Evolutionary conservation across 2,888 invertebrate genomes (phyloP).

Genomic region (Unio delphinus): DNA sequence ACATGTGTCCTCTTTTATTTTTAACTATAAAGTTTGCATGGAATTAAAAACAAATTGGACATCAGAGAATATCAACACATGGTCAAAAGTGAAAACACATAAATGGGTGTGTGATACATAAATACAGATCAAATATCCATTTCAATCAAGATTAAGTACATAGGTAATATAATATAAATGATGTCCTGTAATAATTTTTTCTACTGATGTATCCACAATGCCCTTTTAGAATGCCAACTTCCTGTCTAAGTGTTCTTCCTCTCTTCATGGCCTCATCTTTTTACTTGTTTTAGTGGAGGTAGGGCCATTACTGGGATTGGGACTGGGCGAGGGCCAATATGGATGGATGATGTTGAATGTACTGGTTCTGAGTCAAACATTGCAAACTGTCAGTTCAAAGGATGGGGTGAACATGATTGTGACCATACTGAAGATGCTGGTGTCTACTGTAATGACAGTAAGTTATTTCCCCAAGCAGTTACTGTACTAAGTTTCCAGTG

Average conservation of each 20-base stretch:
- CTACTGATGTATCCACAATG: too few relatives aligned
- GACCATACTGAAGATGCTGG: conserved; percentile 52
- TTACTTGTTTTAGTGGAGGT: conserved; percentile 28
- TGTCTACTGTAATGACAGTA: conserved; percentile 43
- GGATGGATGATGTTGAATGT: conserved; percentile 51
- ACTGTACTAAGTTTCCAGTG: background rate
- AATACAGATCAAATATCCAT: too few relatives aligned
- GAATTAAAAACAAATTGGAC: too few relatives aligned
- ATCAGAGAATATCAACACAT: too few relatives aligned
- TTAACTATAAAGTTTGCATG: too few relatives aligned
- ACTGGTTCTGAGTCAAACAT: conserved; percentile 41
- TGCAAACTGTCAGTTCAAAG: conserved; percentile 34
- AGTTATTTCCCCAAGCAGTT: conserved; percentile 8
- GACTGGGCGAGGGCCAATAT: conserved; percentile 45
- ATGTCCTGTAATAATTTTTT: too few relatives aligned
- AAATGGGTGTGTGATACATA: too few relatives aligned
- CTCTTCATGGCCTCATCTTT: background rate
- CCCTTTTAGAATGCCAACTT: background rate
- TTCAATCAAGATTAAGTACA: too few relatives aligned
- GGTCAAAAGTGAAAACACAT: too few relatives aligned
- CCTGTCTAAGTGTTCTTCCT: background rate
- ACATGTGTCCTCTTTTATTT: too few relatives aligned
- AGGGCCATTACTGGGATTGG: conserved; percentile 36
- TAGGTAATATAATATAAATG: too few relatives aligned
- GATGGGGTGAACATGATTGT: conserved; percentile 45